Evolutionary conservation across 2,113 vertebrate species (phyloP), one percentile per base, ranked within the genome.

Genomic region (Sarotherodon lohbergeri): DNA sequence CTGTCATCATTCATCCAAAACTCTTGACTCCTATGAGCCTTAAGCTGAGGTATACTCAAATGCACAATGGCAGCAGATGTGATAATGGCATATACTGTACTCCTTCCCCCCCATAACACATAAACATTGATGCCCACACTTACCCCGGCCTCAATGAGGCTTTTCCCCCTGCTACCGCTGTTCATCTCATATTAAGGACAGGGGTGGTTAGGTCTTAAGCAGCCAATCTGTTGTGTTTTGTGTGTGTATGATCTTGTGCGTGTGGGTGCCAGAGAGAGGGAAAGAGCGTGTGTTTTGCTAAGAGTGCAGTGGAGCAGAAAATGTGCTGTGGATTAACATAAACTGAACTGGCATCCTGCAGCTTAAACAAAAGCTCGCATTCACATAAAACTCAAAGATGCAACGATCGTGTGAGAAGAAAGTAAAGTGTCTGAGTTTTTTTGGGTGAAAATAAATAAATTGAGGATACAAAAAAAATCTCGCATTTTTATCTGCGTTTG

Each of bases 291-390:
- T 90, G 88, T 91, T 85, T 87, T 89, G 81, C 85, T 81, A 48
- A 80, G 85, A 86, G 88, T 85, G 85, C 90, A 90, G 66, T 56
- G 80, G 81, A 90, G 93, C 90, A 80, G 87, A 93, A 93, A 98
- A 84, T 97, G 97, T 5, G 97, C 97, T 43, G 66, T 68, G 91
- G 90, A 95, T 95, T 94, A 95, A 86, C 86, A 80, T 90, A 71
- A 90, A 76, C 36, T 86, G 68, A 90, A 80, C 84, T 83, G 88
- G 80, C 86, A 92, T 89, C 88, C 66, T 80, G 24, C 83, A 84
- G 83, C 84, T 88, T 86, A 90, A 91, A 91, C 56, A 88, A 92
- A 90, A 84, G 76, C 87, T 73, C 29, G 79, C 81, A 66, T 88
- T 92, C 48, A 88, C 81, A 86, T 89, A 78, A 39, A 80, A 43